phyloP scores from a whole-genome alignment of 2,888 invertebrate genomes.

The Sipunculus nudus region DNA sequence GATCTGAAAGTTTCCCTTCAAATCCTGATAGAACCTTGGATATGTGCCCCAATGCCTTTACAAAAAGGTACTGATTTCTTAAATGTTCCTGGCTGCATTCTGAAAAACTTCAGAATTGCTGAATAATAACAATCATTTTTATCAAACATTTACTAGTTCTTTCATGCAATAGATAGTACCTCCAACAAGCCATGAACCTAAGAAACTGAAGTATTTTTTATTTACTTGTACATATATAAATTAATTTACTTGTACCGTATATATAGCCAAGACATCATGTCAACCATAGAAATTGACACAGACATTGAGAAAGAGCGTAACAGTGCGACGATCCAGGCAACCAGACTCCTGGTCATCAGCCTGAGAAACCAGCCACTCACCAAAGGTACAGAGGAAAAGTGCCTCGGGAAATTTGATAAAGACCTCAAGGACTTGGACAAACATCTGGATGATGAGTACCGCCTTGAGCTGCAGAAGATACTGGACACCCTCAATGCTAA shows the following conservation, averaged over 20 bases:
- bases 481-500: not conserved
- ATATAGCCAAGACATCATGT: constrained; percentile 50
- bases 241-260: not conserved
- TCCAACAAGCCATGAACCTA: too few species aligned
- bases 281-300: constrained; percentile 56
- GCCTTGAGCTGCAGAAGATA: not conserved
- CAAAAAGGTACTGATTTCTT: too few species aligned
- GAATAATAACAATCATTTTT: too few species aligned
- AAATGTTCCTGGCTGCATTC: too few species aligned
- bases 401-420: constrained; percentile 32
- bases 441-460: constrained; percentile 18
- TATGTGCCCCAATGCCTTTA: too few species aligned
- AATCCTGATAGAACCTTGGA: too few species aligned
- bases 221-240: too few species aligned
- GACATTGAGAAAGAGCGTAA: constrained; percentile 58
- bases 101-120: too few species aligned
- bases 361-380: constrained; percentile 52
- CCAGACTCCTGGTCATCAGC: constrained; percentile 46
- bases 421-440: constrained; percentile 46
- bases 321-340: constrained; percentile 48
- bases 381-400: constrained; percentile 44
- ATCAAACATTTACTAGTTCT: too few species aligned
- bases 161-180: too few species aligned
- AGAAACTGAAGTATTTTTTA: too few species aligned
- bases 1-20: too few species aligned